These are phyloP conservation scores for Diachrysia chrysitis DNA, from an alignment of 2,888 invertebrate species.

Conservation along the genomic window DNA sequence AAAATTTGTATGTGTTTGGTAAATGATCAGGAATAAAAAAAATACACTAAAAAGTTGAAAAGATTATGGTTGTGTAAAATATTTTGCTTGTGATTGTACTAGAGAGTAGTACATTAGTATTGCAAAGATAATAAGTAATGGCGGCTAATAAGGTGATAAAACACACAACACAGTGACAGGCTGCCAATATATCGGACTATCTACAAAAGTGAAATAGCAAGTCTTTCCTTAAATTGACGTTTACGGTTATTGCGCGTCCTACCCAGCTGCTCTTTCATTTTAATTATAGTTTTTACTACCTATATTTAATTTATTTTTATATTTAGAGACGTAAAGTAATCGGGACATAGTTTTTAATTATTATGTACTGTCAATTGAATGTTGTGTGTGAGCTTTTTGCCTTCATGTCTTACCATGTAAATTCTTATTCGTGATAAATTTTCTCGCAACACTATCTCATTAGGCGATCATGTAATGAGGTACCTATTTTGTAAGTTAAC, in stretches of 20 bases:
- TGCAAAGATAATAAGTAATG: slow-evolving; percentile 15
- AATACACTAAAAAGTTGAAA: background rate
- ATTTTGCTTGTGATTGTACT: background rate
- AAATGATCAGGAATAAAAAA: no score
- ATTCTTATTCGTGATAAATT: background rate
- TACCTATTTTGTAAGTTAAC: background rate
- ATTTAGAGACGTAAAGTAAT: background rate
- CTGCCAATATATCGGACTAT: slow-evolving; percentile 19
- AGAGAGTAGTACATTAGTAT: background rate
- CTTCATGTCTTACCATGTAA: background rate
- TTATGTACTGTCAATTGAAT: background rate
- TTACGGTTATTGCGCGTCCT: slow-evolving; percentile 11
- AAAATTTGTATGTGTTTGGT: no score
- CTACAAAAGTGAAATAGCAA: slow-evolving; percentile 18
- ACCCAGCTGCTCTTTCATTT: slow-evolving; percentile 32
- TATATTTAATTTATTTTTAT: slow-evolving; percentile 9
- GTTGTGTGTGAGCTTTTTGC: background rate
- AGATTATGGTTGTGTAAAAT: background rate
- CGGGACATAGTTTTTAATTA: background rate
- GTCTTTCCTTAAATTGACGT: slow-evolving; percentile 24
- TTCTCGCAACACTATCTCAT: background rate
- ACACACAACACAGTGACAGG: slow-evolving; percentile 13
- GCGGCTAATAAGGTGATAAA: slow-evolving; percentile 35
- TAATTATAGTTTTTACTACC: slow-evolving; percentile 11
- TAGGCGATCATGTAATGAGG: slow-evolving; percentile 4